Evolutionary conservation across 2,113 vertebrate genomes (phyloP).

Genomic region (Notothenia coriiceps): DNA sequence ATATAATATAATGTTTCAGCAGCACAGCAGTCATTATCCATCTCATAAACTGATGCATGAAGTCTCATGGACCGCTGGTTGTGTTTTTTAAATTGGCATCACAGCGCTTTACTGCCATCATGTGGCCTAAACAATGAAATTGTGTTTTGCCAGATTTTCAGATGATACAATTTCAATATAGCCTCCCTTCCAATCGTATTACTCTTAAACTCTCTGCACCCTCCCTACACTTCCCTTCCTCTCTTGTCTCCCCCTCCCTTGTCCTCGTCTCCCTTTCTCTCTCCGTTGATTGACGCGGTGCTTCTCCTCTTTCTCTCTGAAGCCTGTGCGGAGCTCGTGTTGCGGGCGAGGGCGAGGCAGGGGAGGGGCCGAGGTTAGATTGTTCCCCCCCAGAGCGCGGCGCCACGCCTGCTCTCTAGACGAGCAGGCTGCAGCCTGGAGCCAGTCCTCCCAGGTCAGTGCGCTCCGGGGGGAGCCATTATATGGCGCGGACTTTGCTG

Average conservation of each 20-base stretch:
- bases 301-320: constrained; percentile 86
- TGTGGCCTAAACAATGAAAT: constrained; percentile 7
- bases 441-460: constrained; percentile 88
- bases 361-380: constrained; percentile 82
- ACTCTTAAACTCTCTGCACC: constrained; percentile 13
- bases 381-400: constrained; percentile 86
- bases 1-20: background rate
- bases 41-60: background rate
- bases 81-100: background rate
- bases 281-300: constrained; percentile 77
- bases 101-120: constrained; percentile 29
- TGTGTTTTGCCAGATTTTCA: background rate
- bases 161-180: background rate
- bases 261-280: constrained; percentile 49
- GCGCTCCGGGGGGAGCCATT: constrained; percentile 87
- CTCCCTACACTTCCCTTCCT: background rate
- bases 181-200: background rate
- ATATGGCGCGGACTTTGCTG: constrained; percentile 65
- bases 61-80: background rate
- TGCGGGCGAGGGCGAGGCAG: constrained; percentile 83
- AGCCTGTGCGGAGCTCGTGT: constrained; percentile 85
- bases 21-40: background rate
- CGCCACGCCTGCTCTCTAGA: constrained; percentile 87
- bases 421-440: constrained; percentile 87
- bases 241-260: constrained; percentile 22